These are phyloP conservation scores for Drosophila heteroneura DNA, from an alignment of 2,888 invertebrate genomes.

Conservation along the genomic window DNA sequence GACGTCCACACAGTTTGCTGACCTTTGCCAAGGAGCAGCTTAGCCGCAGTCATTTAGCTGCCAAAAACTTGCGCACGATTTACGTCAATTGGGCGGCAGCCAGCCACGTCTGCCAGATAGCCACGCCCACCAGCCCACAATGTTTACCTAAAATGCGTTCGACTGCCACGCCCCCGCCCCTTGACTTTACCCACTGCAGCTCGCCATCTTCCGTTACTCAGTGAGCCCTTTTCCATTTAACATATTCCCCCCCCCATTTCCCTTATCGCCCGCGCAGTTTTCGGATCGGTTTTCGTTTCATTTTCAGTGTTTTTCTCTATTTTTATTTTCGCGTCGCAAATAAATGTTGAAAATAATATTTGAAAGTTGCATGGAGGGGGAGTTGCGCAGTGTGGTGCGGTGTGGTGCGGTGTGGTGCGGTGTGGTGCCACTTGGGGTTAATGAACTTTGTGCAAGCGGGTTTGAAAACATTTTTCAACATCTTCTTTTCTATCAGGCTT, in stretches of 20 bases:
- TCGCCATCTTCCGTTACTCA: constrained; percentile 51
- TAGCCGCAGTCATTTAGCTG: constrained; percentile 71
- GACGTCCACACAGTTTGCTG: constrained; percentile 59
- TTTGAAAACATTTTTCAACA: constrained; percentile 25
- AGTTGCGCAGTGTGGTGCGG: no score
- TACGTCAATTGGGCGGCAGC: constrained; percentile 77
- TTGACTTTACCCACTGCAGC: background rate
- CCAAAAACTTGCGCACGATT: constrained; percentile 76
- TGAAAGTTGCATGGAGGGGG: background rate
- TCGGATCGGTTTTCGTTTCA: constrained; percentile 40
- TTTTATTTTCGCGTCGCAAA: constrained; percentile 74
- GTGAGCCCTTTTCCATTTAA: constrained; percentile 42
- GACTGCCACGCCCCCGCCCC: constrained; percentile 25
- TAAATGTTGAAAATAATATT: constrained; percentile 78
- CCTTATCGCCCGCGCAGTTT: constrained; percentile 27
- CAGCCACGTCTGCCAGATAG: constrained; percentile 47
- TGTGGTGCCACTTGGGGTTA: constrained; percentile 59
- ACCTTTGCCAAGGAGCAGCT: constrained; percentile 58
- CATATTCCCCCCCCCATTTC: background rate
- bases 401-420: background rate
- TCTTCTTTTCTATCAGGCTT: constrained; percentile 2
- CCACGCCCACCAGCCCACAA: constrained; percentile 35
- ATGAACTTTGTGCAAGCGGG: constrained; percentile 65
- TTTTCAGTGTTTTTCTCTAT: constrained; percentile 13
- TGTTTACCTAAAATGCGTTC: constrained; percentile 77